Evolutionary conservation across 2,797 vertebrate species (phyloP).

Genomic region (Picus viridis): DNA sequence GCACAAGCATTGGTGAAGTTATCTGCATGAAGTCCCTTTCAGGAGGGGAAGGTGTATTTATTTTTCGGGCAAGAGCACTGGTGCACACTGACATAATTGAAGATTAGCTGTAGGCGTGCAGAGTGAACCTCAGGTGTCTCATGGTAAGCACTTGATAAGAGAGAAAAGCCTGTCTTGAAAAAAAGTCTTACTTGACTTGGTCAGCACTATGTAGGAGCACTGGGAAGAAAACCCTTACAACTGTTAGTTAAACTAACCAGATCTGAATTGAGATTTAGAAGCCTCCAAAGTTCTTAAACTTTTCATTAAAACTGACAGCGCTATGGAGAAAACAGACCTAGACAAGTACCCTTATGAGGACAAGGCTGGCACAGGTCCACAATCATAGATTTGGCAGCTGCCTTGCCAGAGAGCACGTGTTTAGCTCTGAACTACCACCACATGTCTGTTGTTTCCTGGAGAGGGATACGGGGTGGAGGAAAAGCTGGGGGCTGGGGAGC

Average conservation of each 20-base stretch:
- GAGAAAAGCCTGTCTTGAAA: accelerated
- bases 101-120: neutral
- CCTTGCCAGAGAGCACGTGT: neutral
- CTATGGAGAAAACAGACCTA: neutral
- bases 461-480: neutral
- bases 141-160: neutral
- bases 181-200: neutral
- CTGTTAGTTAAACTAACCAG: neutral
- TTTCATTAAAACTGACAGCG: neutral
- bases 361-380: neutral
- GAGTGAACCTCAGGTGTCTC: neutral
- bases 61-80: neutral
- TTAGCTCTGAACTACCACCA: neutral
- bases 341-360: neutral
- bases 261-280: conserved; percentile 14
- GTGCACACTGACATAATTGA: neutral
- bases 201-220: neutral
- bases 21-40: neutral
- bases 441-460: neutral
- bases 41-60: neutral
- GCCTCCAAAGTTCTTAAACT: neutral
- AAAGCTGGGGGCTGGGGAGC: neutral
- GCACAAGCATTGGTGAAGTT: neutral
- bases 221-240: neutral
- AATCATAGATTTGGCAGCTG: neutral